Evolutionary conservation across 2,888 invertebrate genomes (phyloP).

Genomic region (Drosophila quinaria): DNA sequence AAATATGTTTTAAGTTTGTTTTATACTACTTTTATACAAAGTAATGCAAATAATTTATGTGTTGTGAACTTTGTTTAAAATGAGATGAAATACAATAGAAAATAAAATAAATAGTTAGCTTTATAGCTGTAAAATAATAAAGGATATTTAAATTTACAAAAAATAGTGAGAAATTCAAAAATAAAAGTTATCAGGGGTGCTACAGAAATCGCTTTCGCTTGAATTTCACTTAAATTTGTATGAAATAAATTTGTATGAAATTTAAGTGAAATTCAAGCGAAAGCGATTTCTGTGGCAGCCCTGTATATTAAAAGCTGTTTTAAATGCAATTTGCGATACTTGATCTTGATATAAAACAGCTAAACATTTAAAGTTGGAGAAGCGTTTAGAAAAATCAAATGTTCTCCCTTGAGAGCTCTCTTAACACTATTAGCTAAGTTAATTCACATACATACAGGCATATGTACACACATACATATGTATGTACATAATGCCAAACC

Average conservation of each 20-base stretch:
- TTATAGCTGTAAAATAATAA: neutral
- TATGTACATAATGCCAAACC: neutral
- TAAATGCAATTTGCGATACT: neutral
- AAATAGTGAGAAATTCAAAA: neutral
- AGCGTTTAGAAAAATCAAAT: slow-evolving; percentile 3
- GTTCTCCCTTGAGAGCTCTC: neutral
- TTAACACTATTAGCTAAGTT: too few species aligned
- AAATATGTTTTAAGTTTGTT: neutral
- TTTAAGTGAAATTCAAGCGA: too few species aligned
- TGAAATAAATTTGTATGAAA: too few species aligned
- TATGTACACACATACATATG: too few species aligned
- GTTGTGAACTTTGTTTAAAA: neutral
- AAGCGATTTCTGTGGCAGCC: too few species aligned
- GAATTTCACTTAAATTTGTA: too few species aligned
- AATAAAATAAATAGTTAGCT: neutral
- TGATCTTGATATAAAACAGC: neutral
- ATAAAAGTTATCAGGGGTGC: too few species aligned
- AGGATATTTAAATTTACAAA: neutral
- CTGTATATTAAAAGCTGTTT: neutral
- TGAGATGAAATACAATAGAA: neutral
- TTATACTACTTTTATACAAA: neutral
- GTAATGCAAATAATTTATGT: neutral
- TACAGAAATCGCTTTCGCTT: too few species aligned
- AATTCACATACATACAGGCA: too few species aligned
- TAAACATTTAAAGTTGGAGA: slow-evolving; percentile 5